These are phyloP conservation scores for Theristicus caerulescens DNA, from an alignment of 2,113 vertebrate genomes.

Conservation along the genomic window DNA sequence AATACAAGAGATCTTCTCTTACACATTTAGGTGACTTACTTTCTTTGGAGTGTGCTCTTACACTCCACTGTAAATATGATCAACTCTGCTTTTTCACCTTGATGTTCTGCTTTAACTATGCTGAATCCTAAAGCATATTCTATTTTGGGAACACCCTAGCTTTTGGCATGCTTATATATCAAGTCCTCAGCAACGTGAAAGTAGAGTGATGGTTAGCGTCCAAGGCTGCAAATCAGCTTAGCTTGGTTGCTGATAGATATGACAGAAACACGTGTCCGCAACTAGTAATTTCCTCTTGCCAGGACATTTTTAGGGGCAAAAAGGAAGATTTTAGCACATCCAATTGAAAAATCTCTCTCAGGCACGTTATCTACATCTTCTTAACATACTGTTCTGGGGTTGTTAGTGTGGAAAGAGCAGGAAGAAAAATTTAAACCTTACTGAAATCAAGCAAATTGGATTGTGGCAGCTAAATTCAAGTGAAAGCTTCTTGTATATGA, in stretches of 20 bases:
- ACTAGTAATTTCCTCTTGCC: not conserved
- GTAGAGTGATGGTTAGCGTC: not conserved
- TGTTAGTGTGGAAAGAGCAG: not conserved
- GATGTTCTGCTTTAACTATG: constrained; percentile 7
- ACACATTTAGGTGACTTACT: not conserved
- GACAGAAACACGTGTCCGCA: constrained; percentile 6
- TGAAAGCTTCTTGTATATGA: constrained; percentile 64
- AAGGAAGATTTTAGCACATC: not conserved
- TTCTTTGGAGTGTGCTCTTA: not conserved
- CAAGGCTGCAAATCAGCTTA: constrained; percentile 58
- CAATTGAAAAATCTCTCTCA: not conserved
- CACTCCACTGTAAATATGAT: not conserved
- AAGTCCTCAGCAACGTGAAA: constrained; percentile 25
- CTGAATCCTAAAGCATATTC: not conserved
- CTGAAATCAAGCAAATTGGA: constrained; percentile 37
- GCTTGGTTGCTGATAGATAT: not conserved
- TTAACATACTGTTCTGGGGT: not conserved
- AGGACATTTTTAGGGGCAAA: not conserved
- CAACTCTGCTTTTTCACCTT: not conserved
- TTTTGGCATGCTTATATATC: not conserved
- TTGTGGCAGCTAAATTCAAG: constrained; percentile 31
- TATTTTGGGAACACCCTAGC: constrained; percentile 1
- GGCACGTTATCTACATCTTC: not conserved
- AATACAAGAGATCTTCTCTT: constrained; percentile 13
- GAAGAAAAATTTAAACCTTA: constrained; percentile 26